These are phyloP conservation scores for Ptychoptera contaminata DNA, from an alignment of 2,888 invertebrate genomes.

Conservation along the genomic window DNA sequence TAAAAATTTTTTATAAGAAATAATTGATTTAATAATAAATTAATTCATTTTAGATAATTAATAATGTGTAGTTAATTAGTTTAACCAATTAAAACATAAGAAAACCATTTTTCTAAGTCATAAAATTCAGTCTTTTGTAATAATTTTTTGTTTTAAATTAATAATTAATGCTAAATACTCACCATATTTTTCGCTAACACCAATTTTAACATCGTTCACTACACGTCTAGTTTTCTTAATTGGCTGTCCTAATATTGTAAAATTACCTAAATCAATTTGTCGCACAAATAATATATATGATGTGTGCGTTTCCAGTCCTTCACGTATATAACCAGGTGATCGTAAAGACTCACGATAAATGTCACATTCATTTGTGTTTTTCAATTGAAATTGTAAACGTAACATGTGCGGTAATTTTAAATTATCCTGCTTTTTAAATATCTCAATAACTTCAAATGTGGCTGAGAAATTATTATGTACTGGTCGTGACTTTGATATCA, in stretches of 20 bases:
- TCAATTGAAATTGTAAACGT: constrained; percentile 26
- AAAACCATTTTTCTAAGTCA: too few relatives aligned
- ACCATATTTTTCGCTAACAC: constrained; percentile 33
- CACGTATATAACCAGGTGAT: constrained; percentile 25
- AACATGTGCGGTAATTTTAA: constrained; percentile 23
- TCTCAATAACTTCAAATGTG: constrained; percentile 46
- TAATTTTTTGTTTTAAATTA: too few relatives aligned
- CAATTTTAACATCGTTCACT: constrained; percentile 24
- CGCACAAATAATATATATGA: constrained; percentile 29
- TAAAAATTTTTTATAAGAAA: too few relatives aligned
- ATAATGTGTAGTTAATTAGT: too few relatives aligned
- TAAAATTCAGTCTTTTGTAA: too few relatives aligned
- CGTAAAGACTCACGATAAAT: constrained; percentile 28
- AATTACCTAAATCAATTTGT: constrained; percentile 28
- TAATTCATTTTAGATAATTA: too few relatives aligned
- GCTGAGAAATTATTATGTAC: constrained; percentile 44
- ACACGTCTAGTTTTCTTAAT: constrained; percentile 24
- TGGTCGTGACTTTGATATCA: constrained; percentile 40
- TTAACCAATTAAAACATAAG: too few relatives aligned
- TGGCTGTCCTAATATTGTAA: constrained; percentile 30
- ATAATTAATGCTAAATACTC: too few relatives aligned
- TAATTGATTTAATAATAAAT: too few relatives aligned
- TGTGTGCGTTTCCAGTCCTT: constrained; percentile 27
- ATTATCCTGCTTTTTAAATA: constrained; percentile 41
- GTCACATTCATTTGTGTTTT: constrained; percentile 27